Evolutionary conservation across 2,113 vertebrate genomes (phyloP), one percentile per base, ranked within the genome.

Genomic region (Poeciliopsis prolifica): DNA sequence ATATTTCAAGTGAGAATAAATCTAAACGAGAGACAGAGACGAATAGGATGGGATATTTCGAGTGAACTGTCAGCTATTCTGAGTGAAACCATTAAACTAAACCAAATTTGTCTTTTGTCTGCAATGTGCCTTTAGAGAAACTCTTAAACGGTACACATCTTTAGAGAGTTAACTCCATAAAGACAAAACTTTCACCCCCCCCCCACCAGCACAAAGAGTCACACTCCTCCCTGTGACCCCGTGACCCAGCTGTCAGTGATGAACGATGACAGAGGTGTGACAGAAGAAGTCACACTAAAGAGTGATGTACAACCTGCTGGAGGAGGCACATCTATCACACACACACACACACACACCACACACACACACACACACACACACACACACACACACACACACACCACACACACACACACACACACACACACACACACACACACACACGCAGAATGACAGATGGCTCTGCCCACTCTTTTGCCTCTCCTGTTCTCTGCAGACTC

Each of bases 241-340:
- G 0, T 19, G 77, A 26, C 83, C 81, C 79, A 74, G 84, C 75
- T 84, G 81, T 68, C 83, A 75, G 64, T 91, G 91, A 92, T 40
- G 80, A 82, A 90, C 51, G 85, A 89, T 86, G 88, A 90, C 89
- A 87, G 88, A 86, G 76, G 78, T 74, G 82, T 85, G 82, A 91
- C 86, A 82, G 82, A 79, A 81, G 75, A 72, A 68, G 73, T 75
- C 81, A 70, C 74, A 79, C 77, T 65, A 78, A 82, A 84, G 84
- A 87, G 79, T 83, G 84, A 90, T 90, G 84, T 91, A 88, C 87
- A 92, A 87, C 87, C 85, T 74, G 44, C 78, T 77, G 82, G 74
- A 88, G 82, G 54, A 81, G 78, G 66, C 70, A 73, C 72, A 77
- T 82, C 79, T 84, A 68, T 83, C 61, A 69, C 35, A 14, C 80